These are phyloP conservation scores for Monarcha castaneiventris DNA, from an alignment of 2,113 vertebrate species.

Conservation along the genomic window DNA sequence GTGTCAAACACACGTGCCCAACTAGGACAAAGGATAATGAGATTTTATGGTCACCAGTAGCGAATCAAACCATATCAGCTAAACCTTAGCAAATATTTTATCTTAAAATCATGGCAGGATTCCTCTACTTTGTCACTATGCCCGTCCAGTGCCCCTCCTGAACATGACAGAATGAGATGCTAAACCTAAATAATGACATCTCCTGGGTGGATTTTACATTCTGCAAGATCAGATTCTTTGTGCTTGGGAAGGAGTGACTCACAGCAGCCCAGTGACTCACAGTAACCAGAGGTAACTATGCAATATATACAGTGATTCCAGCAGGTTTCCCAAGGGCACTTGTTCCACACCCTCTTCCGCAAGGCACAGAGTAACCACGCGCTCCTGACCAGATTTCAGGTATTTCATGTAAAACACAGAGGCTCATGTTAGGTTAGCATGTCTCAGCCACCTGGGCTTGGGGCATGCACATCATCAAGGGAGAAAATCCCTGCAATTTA, in stretches of 20 bases:
- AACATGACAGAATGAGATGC: neutral
- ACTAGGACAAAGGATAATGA: neutral
- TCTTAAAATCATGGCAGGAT: neutral
- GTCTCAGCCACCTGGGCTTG: neutral
- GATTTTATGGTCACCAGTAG: neutral
- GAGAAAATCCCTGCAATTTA: neutral
- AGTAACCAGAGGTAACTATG: neutral
- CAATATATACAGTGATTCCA: neutral
- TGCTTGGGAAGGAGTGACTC: slow-evolving; percentile 27
- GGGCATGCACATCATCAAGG: neutral
- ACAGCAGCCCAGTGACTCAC: neutral
- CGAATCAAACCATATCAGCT: neutral
- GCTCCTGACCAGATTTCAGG: neutral
- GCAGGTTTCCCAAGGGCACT: neutral
- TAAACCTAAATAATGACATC: neutral
- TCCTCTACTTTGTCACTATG: neutral
- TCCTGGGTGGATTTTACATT: neutral
- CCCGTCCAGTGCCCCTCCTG: neutral
- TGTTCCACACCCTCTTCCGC: neutral
- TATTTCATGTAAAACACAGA: neutral
- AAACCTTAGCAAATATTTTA: neutral
- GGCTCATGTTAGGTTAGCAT: neutral
- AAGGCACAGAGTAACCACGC: neutral
- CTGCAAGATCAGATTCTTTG: neutral
- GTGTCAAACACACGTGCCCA: neutral